These are phyloP conservation scores for Vanessa atalanta DNA, from an alignment of 1,140 invertebrate genomes.

Conservation along the genomic window DNA sequence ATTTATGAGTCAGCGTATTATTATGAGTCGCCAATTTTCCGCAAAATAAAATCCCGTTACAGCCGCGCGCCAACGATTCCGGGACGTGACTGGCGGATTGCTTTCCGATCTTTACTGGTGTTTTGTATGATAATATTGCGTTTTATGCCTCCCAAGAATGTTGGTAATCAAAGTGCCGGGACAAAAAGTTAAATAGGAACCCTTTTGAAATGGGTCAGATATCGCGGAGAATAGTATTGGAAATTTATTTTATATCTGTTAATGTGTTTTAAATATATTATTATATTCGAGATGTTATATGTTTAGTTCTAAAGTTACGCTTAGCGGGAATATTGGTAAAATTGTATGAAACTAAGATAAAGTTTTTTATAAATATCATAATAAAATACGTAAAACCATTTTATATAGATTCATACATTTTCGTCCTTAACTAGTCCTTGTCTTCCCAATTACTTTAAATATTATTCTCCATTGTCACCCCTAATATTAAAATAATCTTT, in stretches of 20 bases:
- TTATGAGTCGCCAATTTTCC: conserved; percentile 79
- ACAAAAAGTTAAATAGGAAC: conserved; percentile 10
- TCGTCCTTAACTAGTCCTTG: background rate
- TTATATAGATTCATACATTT: background rate
- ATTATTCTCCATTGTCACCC: too few species aligned
- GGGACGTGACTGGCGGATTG: conserved; percentile 61
- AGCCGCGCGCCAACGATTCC: conserved; percentile 46
- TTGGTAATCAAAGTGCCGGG: conserved; percentile 9
- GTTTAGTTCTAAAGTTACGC: background rate
- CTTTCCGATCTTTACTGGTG: conserved; percentile 64
- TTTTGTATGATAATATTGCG: conserved; percentile 64
- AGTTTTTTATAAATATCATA: background rate
- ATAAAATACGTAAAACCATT: background rate
- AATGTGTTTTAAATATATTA: background rate
- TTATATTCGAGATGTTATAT: background rate
- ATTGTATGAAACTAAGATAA: too few species aligned
- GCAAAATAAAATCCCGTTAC: conserved; percentile 72
- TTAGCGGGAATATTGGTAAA: too few species aligned
- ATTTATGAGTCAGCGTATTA: conserved; percentile 77
- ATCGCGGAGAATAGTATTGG: background rate
- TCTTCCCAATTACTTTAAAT: background rate
- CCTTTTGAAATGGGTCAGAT: background rate
- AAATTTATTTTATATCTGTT: background rate
- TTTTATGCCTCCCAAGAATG: conserved; percentile 33
- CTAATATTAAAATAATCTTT: too few species aligned